phyloP scores from a whole-genome alignment of 2,797 vertebrate genomes.

The Acanthornis magna region DNA sequence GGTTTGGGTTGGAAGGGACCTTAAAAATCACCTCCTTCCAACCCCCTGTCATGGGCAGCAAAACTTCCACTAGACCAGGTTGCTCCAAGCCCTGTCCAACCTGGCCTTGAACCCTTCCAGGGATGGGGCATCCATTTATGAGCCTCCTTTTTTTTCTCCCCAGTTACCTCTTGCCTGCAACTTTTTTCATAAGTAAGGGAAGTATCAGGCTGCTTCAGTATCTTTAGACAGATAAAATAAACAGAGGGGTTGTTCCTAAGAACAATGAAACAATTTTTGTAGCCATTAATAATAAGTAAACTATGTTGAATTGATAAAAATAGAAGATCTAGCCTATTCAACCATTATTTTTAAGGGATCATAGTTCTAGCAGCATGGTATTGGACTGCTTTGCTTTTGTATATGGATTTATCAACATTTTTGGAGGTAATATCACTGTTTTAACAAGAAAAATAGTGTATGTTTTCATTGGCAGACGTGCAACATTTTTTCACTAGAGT shows the following conservation, averaged over 20 bases:
- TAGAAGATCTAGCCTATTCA: neutral
- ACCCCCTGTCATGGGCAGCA: neutral
- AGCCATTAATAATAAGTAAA: neutral
- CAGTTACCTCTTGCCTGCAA: neutral
- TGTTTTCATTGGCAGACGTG: neutral
- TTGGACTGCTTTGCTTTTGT: neutral
- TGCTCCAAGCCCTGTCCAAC: neutral
- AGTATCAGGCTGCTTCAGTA: neutral
- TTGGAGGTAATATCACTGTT: neutral
- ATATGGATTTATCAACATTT: neutral
- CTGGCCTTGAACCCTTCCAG: neutral
- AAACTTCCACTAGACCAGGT: neutral
- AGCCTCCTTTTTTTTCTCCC: neutral
- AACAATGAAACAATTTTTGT: neutral
- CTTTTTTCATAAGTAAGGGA: neutral
- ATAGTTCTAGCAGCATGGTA: neutral
- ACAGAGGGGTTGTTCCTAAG: neutral
- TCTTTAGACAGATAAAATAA: neutral
- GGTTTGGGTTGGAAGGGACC: neutral
- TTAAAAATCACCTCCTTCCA: neutral
- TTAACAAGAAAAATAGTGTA: neutral
- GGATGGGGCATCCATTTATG: neutral
- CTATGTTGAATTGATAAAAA: neutral
- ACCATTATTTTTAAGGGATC: neutral
- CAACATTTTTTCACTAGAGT: neutral